Base-by-base conservation (phyloP, 2,797 vertebrate species). In the Mormyrops attenuatus region DNA sequence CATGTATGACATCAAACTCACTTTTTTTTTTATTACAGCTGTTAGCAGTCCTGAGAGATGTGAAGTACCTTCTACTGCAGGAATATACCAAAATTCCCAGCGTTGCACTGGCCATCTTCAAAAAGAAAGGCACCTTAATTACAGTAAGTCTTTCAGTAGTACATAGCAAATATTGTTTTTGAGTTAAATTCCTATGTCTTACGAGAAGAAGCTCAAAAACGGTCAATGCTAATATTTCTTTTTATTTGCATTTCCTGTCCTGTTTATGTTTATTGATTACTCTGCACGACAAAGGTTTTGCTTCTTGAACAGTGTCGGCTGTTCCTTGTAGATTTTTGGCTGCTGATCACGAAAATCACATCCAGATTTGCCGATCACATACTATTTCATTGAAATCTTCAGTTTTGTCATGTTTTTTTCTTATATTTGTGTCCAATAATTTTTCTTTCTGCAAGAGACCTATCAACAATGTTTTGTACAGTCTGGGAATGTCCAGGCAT, bases 1-100 rank as follows among this genome's bases (percentile, higher is more conserved):
- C 34, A 8, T 38, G 73, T 47, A 20, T 50, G 5, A 49, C 7
- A 22, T 11, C n/a, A 22, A 41, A 60, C n/a, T 44, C n/a, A n/a
- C 13, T n/a, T 44, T 90, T 92, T 90, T 92, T 92, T 63, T 90
- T 15, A 91, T 88, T 91, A 5, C 90, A 97, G 96, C 92, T 96
- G 49, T 94, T 95, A 87, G 95, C 94, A 89, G 92, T 97, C 50
- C 92, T 97, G 90, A 97, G 95, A 92, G 97, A 98, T 91, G 96
- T 97, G 60, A 97, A 96, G 90, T 96, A 97, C 84, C 94, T 98
- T 91, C 94, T 95, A 90, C 94, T 94, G 89, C 92, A 97, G 57
- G 91, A 95, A 91, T 93, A 95, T 44, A 88, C 93, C 8, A 91
- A 93, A 89, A 95, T 98, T 88, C 96, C 97, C 17, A 92, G 92